Percentiles rank a stretch among this genome's conserved stretches.
Conservation (phyloP, 1,140 invertebrate genomes). For the Eriocheir sinensis region DNA sequence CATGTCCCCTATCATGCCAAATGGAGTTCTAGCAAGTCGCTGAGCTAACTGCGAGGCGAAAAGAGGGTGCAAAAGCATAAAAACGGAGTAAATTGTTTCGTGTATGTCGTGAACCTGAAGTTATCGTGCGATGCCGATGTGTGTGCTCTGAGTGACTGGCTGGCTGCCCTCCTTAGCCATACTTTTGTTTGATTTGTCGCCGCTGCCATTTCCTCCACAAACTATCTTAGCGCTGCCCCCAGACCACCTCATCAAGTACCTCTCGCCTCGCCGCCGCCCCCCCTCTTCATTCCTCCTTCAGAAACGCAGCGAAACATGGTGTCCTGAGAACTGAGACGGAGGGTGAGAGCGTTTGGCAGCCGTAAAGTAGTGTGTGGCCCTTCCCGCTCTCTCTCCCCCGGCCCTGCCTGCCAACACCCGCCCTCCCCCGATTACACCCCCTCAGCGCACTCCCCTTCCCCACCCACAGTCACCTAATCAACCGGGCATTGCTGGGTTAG, state of each 20-base stretch:
- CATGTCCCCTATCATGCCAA: background rate
- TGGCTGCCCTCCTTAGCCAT: constrained; percentile 76
- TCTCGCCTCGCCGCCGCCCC: background rate
- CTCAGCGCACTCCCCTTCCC: background rate
- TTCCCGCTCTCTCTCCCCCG: constrained; percentile 68
- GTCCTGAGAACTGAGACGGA: constrained; percentile 32
- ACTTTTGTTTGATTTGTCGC: constrained; percentile 77
- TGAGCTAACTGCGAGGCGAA: background rate
- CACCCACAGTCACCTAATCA: constrained; percentile 70
- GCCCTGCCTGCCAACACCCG: constrained; percentile 62
- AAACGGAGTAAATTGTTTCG: constrained; percentile 39
- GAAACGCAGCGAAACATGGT: background rate
- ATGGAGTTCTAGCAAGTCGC: background rate
- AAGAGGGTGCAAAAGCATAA: background rate
- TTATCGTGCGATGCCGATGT: constrained; percentile 71
- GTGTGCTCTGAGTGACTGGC: constrained; percentile 76
- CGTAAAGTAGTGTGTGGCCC: constrained; percentile 69
- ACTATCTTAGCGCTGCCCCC: constrained; percentile 63
- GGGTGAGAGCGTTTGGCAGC: constrained; percentile 72
- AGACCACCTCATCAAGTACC: constrained; percentile 4
- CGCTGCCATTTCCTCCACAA: constrained; percentile 68
- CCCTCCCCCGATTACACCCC: constrained; percentile 3
- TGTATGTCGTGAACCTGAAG: constrained; percentile 26
- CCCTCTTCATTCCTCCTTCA: constrained; percentile 17
- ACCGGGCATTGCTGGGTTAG: constrained; percentile 71